Conservation (phyloP, 2,113 vertebrate genomes). For the Microtus richardsoni region DNA sequence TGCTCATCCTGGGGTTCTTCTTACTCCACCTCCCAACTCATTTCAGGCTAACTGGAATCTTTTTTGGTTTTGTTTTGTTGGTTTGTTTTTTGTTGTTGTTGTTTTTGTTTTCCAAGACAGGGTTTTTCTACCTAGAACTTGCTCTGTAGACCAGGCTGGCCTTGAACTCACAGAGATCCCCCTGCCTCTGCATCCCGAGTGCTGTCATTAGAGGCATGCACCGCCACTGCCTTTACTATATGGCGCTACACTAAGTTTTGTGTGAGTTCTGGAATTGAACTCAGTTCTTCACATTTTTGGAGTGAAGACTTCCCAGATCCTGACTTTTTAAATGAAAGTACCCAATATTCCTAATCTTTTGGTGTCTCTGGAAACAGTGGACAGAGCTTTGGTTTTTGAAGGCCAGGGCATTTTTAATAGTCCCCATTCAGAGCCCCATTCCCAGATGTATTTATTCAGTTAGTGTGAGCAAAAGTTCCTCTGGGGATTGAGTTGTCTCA, state of each 20-base stretch:
- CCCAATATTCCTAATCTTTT: background rate
- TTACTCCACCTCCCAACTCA: background rate
- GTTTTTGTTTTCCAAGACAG: too few relatives aligned
- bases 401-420: background rate
- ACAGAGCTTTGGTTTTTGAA: background rate
- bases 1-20: background rate
- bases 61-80: too few relatives aligned
- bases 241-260: background rate
- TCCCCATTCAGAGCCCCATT: background rate
- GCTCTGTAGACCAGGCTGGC: too few relatives aligned
- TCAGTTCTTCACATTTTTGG: background rate
- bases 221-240: too few relatives aligned
- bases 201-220: too few relatives aligned
- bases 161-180: too few relatives aligned
- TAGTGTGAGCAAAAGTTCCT: background rate
- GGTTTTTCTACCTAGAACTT: too few relatives aligned
- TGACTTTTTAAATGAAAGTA: background rate
- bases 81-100: too few relatives aligned
- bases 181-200: too few relatives aligned
- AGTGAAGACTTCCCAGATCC: background rate
- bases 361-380: constrained; percentile 9
- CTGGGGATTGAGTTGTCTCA: background rate
- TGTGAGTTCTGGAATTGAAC: background rate
- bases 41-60: background rate
- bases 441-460: constrained; percentile 8